Evolutionary conservation across 1,140 invertebrate species (phyloP), one percentile per base, ranked within the genome.

Genomic region (Spodoptera frugiperda): DNA sequence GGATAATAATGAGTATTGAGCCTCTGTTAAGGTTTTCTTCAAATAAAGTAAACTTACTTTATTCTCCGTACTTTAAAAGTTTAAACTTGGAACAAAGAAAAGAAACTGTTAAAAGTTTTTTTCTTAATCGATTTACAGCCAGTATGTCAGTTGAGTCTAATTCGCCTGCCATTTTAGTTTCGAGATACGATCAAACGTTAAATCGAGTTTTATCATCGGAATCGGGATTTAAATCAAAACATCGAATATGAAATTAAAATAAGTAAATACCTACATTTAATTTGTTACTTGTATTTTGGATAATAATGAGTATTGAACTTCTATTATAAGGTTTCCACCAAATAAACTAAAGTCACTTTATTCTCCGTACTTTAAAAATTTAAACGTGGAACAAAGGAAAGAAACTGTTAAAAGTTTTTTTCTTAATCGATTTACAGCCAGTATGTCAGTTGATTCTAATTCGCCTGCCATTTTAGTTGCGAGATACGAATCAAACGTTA

Each of bases 181-280:
- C n/a, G n/a, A 57, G 78, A 81, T 78, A 77, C 74, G 78, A 76
- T 84, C 76, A 78, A 79, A 80, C 70, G 78, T 80, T 78, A 86
- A 85, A 87, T 85, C 82, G 85, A 83, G 80, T 85, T 88, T 84
- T 25, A 25, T 25, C 25, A 25, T 25, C 25, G 25, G 25, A 25
- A 25, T 25, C 25, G 25, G 5, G 25, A 25, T 25, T 25, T 25
- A 2, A 25, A 25, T 25, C 25, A 25, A 25, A 25, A 25, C 5
- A 25, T 25, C 5, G 25, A 4, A 4, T 4, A 4, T 25, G 25
- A 4, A 3, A 25, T 3, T 25, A 0, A 25, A 25, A 25, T 25
- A 25, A 25, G 25, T 25, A 25, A 25, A 4, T n/a, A n/a, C n/a
- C n/a, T n/a, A n/a, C 25, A 0, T 2, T 4, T 25, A 1, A 25